phyloP scores from a whole-genome alignment of 2,113 vertebrate genomes.

The Catharus bicknelli region DNA sequence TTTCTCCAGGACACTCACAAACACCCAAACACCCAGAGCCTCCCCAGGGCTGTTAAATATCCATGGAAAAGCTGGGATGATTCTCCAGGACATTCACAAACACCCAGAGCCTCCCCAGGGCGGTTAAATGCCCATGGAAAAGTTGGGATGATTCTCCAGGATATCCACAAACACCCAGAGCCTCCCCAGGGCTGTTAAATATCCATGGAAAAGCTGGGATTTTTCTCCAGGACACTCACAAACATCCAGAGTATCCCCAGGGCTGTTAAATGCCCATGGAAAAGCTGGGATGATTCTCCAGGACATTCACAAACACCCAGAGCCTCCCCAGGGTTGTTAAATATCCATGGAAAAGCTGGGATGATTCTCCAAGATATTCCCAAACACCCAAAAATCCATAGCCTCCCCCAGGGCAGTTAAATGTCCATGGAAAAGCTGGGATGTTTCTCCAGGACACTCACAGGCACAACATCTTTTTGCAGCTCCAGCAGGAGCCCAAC shows the following conservation, averaged over 20 bases:
- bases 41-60: neutral
- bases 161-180: accelerated
- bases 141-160: neutral
- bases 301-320: accelerated
- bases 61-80: neutral
- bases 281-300: neutral
- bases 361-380: neutral
- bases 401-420: too few species aligned
- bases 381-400: too few species aligned
- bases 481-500: neutral
- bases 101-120: accelerated
- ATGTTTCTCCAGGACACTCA: neutral
- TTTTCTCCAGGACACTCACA: neutral
- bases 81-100: neutral
- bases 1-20: neutral
- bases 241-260: accelerated
- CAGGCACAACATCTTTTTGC: neutral
- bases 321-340: neutral
- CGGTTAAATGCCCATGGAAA: neutral
- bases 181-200: neutral
- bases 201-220: neutral
- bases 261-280: neutral
- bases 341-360: neutral
- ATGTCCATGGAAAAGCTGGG: neutral
- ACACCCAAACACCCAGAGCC: neutral